These are phyloP conservation scores for Pelobates cultripes DNA, from an alignment of 2,797 vertebrate genomes.

Conservation along the genomic window DNA sequence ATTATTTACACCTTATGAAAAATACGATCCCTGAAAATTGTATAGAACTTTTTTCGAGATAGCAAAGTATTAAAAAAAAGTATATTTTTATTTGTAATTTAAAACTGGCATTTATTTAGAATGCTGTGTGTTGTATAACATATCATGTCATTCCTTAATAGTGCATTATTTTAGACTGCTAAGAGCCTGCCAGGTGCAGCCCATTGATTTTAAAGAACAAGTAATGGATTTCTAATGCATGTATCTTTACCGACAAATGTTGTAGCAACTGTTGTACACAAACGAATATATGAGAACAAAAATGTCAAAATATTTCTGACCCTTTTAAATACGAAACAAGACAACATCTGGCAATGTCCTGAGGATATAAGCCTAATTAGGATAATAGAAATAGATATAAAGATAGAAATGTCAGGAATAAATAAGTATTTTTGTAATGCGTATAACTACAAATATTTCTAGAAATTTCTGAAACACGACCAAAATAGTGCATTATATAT, in stretches of 20 bases:
- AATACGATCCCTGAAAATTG: too few species aligned
- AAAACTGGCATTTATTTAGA: too few species aligned
- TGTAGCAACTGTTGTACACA: constrained; percentile 53
- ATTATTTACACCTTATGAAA: too few species aligned
- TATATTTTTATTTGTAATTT: too few species aligned
- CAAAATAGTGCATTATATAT: too few species aligned
- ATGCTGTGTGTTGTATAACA: too few species aligned
- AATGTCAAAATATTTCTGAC: constrained; percentile 49
- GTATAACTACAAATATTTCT: too few species aligned
- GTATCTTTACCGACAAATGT: constrained; percentile 45
- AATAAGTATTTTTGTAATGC: constrained; percentile 5
- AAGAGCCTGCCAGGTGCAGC: constrained; percentile 33
- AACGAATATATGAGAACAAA: constrained; percentile 39
- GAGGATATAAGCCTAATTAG: constrained; percentile 30
- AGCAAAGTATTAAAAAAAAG: too few species aligned
- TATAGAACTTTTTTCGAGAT: too few species aligned
- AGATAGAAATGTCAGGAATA: constrained; percentile 21
- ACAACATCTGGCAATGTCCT: constrained; percentile 48
- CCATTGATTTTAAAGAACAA: constrained; percentile 43
- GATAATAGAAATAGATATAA: constrained; percentile 8
- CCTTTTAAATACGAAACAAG: constrained; percentile 13
- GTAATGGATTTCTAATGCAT: constrained; percentile 48
- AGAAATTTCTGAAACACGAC: too few species aligned
- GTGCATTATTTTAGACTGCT: background rate
- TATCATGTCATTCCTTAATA: too few species aligned